phyloP scores from a whole-genome alignment of 2,888 invertebrate genomes.

The Hemicrepidius hirtus region DNA sequence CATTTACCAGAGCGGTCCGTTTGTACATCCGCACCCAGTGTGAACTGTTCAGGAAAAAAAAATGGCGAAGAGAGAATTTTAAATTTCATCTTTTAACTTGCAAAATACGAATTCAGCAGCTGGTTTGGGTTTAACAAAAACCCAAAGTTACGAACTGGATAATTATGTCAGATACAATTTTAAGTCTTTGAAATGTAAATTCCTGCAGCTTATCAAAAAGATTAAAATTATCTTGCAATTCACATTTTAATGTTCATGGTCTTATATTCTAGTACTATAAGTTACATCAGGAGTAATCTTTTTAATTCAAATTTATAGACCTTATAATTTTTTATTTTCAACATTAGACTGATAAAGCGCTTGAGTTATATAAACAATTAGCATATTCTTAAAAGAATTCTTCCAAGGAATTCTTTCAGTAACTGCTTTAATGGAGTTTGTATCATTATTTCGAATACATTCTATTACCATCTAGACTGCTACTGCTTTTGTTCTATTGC shows the following conservation, averaged over 20 bases:
- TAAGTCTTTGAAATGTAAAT: constrained; percentile 12
- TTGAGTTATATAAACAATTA: no score
- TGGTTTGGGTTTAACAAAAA: no score
- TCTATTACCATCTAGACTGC: not conserved
- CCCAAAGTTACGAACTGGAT: not conserved
- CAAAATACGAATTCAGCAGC: no score
- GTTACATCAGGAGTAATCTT: not conserved
- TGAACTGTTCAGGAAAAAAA: not conserved
- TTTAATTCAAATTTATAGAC: not conserved
- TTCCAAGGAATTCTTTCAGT: no score
- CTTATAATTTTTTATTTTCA: no score
- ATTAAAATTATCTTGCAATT: constrained; percentile 8
- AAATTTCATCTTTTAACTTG: not conserved
- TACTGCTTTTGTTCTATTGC: constrained; percentile 18
- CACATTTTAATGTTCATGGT: not conserved
- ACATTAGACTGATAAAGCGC: no score
- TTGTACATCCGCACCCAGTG: constrained; percentile 6
- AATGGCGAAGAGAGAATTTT: constrained; percentile 10
- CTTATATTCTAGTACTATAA: not conserved
- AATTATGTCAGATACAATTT: not conserved
- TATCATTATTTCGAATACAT: no score
- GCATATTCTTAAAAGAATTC: no score
- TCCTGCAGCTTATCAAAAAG: constrained; percentile 3
- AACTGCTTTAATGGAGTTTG: no score
- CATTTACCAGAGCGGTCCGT: constrained; percentile 24